phyloP scores from a whole-genome alignment of 1,140 invertebrate species.

The Venustaconcha ellipsiformis region DNA sequence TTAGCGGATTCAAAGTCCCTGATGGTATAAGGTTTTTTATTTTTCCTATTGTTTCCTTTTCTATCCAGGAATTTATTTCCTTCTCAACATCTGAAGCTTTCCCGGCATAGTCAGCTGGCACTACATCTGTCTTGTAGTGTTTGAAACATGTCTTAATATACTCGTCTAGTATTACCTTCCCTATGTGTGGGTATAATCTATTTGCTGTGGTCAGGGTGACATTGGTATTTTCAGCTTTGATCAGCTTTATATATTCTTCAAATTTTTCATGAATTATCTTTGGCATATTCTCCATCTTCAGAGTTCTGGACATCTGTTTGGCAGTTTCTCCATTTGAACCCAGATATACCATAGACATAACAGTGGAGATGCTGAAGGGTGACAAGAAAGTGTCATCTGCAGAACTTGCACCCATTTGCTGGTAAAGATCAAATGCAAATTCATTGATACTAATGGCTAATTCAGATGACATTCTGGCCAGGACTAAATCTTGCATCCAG shows the following conservation, averaged over 20 bases:
- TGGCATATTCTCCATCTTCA: slow-evolving; percentile 15
- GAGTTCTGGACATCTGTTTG: slow-evolving; percentile 17
- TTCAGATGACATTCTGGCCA: not conserved
- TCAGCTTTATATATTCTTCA: too few relatives aligned
- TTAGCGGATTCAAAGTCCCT: slow-evolving; percentile 70
- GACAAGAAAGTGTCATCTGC: slow-evolving; percentile 15
- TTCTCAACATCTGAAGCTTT: slow-evolving; percentile 18
- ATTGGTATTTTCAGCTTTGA: too few relatives aligned
- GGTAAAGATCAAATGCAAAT: slow-evolving; percentile 16
- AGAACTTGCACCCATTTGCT: not conserved
- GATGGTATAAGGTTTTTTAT: slow-evolving; percentile 74
- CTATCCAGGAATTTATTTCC: slow-evolving; percentile 80
- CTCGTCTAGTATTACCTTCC: too few relatives aligned
- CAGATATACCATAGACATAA: slow-evolving; percentile 25
- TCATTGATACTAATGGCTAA: slow-evolving; percentile 8
- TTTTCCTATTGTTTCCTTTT: slow-evolving; percentile 75
- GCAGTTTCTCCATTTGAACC: slow-evolving; percentile 26
- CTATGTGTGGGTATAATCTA: too few relatives aligned
- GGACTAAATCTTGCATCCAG: not conserved
- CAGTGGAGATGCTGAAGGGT: slow-evolving; percentile 19
- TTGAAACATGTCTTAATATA: too few relatives aligned
- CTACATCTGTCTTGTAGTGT: too few relatives aligned
- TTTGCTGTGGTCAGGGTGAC: too few relatives aligned
- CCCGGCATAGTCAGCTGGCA: too few relatives aligned
- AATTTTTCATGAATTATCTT: slow-evolving; percentile 7